Evolutionary conservation across 1,140 invertebrate species (phyloP), one percentile per base, ranked within the genome.

Genomic region (Olivierus martensii): DNA sequence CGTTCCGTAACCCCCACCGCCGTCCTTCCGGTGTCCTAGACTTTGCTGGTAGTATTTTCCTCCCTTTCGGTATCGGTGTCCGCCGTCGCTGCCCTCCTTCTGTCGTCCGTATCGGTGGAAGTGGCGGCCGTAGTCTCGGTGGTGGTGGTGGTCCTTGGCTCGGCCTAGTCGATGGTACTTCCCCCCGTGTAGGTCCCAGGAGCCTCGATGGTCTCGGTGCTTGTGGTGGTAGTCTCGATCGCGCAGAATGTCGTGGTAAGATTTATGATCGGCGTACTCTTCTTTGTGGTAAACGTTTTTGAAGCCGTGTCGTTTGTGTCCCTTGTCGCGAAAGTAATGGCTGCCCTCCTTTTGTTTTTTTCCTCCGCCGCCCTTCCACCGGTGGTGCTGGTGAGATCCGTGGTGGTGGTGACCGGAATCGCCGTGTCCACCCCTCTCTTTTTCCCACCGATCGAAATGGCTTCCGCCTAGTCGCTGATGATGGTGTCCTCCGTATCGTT

Each of bases 271-370:
- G 12, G 58, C 58, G 34, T 56, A 60, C 46, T 62, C 61, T 44
- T 62, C 59, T 50, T 62, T 62, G 50, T 62, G 60, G 49, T 62
- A 62, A 9, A 57, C 58, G 19, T 62, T 62, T 48, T 62, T 62
- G 49, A 60, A 59, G 4, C 61, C 61, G 35, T 46, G 9, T 19
- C 47, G 51, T 49, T 57, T 59, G 37, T 57, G 54, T 9, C 58
- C 58, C 14, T 18, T n/a, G 39, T 41, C 39, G 4, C 17, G 14
- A 41, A 9, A 18, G 11, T 41, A 41, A 3, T 18, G n/a, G 17
- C 17, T 41, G 6, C 17, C 39, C 5, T 4, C 14, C n/a, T 41
- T 41, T 5, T 18, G n/a, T 5, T 18, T 18, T 12, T 55, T 44
- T 10, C 19, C 41, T 35, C 44, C 44, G n/a, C 38, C 43, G 11